Percentiles rank a stretch among this genome's conserved stretches.
phyloP scores from a whole-genome alignment of 1,140 invertebrate species.

The Andrena cerasifolii region DNA sequence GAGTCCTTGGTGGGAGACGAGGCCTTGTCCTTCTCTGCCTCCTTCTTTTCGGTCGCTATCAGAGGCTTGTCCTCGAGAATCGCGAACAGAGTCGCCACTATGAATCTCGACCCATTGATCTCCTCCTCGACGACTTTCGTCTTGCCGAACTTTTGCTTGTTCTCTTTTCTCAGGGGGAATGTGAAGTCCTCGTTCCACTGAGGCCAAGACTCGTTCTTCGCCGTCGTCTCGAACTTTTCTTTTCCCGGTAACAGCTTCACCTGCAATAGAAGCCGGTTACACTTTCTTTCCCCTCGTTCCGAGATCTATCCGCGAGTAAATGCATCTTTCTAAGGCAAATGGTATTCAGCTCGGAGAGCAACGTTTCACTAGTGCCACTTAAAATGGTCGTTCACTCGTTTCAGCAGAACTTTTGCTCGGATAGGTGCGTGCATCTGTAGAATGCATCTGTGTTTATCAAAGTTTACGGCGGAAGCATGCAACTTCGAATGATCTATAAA shows the following conservation, averaged over 20 bases:
- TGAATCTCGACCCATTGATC: constrained; percentile 86
- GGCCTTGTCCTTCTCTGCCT: constrained; percentile 76
- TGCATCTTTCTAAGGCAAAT: too few relatives aligned
- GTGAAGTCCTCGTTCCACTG: constrained; percentile 90
- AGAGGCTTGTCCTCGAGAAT: constrained; percentile 85
- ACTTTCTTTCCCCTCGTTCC: constrained; percentile 7
- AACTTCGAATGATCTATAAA: too few relatives aligned
- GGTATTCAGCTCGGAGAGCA: neutral
- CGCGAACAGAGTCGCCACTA: constrained; percentile 89
- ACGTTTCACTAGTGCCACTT: neutral
- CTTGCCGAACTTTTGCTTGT: constrained; percentile 80
- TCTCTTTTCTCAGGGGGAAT: constrained; percentile 84
- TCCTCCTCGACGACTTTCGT: constrained; percentile 80
- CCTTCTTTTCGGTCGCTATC: constrained; percentile 80
- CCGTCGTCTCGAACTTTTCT: constrained; percentile 88
- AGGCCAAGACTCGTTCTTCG: constrained; percentile 89
- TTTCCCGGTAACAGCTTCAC: constrained; percentile 89
- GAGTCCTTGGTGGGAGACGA: constrained; percentile 63
- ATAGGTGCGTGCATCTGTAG: too few relatives aligned
- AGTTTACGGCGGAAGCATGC: too few relatives aligned
- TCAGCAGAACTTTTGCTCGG: too few relatives aligned
- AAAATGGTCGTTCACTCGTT: neutral
- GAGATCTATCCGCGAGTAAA: neutral
- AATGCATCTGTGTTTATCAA: too few relatives aligned
- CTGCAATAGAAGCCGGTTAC: constrained; percentile 80